phyloP scores from a whole-genome alignment of 2,888 invertebrate species.

The Spicauda simplicius region DNA sequence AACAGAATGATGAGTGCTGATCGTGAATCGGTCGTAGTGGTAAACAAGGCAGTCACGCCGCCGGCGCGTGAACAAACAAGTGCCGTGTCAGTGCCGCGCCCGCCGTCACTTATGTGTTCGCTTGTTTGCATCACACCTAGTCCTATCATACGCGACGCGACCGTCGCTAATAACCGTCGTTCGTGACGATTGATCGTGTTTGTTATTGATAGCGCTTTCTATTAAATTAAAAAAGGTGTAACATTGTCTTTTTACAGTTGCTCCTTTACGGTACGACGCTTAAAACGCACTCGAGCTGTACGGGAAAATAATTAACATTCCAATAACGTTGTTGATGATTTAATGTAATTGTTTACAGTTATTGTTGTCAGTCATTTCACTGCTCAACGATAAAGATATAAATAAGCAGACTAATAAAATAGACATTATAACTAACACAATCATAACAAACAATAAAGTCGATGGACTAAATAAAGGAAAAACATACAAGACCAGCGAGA shows the following conservation, averaged over 20 bases:
- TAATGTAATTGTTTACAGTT: too few species aligned
- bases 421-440: background rate
- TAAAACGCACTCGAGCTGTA: too few species aligned
- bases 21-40: constrained; percentile 66
- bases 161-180: constrained; percentile 37
- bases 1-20: constrained; percentile 61
- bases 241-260: too few species aligned
- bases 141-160: constrained; percentile 43
- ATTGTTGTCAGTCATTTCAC: too few species aligned
- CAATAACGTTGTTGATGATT: too few species aligned
- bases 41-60: constrained; percentile 79
- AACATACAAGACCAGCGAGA: constrained; percentile 34
- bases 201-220: background rate
- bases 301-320: too few species aligned
- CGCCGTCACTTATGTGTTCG: constrained; percentile 45
- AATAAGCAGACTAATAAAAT: background rate
- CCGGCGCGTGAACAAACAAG: constrained; percentile 81
- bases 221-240: background rate
- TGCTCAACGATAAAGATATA: background rate
- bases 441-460: background rate
- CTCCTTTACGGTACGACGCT: too few species aligned
- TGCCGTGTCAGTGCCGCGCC: constrained; percentile 59
- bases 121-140: constrained; percentile 47
- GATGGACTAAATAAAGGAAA: constrained; percentile 1
- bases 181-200: background rate